Evolutionary conservation across 2,797 vertebrate species (phyloP), one percentile per base, ranked within the genome.

Genomic region (Arnoldichthys spilopterus): DNA sequence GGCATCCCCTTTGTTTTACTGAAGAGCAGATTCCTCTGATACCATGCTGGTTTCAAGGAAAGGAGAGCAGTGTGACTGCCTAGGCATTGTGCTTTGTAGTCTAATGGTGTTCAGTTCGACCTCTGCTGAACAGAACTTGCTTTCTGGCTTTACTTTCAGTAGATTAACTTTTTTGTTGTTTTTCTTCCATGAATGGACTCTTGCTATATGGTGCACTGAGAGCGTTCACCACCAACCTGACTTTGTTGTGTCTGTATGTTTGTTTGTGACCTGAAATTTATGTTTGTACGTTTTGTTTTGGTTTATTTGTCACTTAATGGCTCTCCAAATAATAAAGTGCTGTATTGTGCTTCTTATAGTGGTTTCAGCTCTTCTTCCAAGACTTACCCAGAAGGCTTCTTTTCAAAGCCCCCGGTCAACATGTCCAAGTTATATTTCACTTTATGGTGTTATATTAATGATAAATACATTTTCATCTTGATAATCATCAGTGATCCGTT

Each of bases 301-400:
- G 83, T 86, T 87, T 82, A 77, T 86, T 95, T 97, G 95, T 95
- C 91, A 96, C 89, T 94, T 95, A 94, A 95, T 95, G 93, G 96
- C 97, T 97, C 93, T 93, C 95, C 96, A 94, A 97, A 92, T 84
- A 95, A 98, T 99, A 98, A 98, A 98, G 96, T 98, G 95, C 95
- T 97, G 96, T 98, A 96, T 95, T 97, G 96, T 99, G 96, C 95
- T 97, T 96, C 87, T 96, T 88, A 96, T 94, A 91, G 92, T 95
- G 91, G 89, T 91, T 82, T 88, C 66, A 80, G 86, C 89, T 40
- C 83, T 83, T 88, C 43, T 63, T 70, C 61, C 71, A 63, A 45
- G 47, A 4, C 28, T 67, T 30, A 18, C 8, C 28, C 58, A 30
- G 13, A 15, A 16, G 24, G 24, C 22, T 13, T 11, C 24, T 56